phyloP scores from a whole-genome alignment of 2,888 invertebrate genomes.

The Pachymerium ferrugineum region DNA sequence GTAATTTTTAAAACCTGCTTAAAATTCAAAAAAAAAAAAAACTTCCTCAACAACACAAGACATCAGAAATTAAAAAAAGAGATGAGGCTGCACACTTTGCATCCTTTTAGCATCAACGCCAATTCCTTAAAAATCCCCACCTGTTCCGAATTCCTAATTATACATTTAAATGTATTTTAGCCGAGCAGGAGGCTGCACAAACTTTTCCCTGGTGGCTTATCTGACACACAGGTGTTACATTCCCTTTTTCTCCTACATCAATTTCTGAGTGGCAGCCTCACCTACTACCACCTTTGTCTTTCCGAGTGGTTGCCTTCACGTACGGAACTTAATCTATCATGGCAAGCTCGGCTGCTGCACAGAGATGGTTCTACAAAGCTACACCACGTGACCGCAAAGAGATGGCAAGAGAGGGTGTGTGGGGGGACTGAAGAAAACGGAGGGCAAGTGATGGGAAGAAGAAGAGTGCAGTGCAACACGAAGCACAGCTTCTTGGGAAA shows the following conservation, averaged over 20 bases:
- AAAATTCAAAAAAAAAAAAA: no score
- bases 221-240: slow-evolving; percentile 6
- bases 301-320: slow-evolving; percentile 9
- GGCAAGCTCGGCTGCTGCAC: slow-evolving; percentile 8
- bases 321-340: slow-evolving; percentile 13
- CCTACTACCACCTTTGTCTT: slow-evolving; percentile 13
- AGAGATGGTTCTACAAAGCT: slow-evolving; percentile 6
- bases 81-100: not conserved
- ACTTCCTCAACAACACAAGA: no score
- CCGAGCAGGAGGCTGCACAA: not conserved
- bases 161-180: not conserved
- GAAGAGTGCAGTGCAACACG: not conserved
- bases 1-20: no score
- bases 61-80: no score
- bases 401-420: not conserved
- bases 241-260: slow-evolving; percentile 13
- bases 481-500: not conserved
- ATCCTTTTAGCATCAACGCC: not conserved
- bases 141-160: slow-evolving; percentile 4
- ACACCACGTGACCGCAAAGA: slow-evolving; percentile 2
- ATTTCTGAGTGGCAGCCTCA: slow-evolving; percentile 13
- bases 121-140: not conserved
- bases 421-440: no score
- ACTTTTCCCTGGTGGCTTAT: not conserved
- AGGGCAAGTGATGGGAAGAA: no score